Percentiles rank a stretch among this genome's conserved stretches.
Evolutionary conservation across 2,888 invertebrate genomes (phyloP).

Genomic region (Eristalis intricaria): DNA sequence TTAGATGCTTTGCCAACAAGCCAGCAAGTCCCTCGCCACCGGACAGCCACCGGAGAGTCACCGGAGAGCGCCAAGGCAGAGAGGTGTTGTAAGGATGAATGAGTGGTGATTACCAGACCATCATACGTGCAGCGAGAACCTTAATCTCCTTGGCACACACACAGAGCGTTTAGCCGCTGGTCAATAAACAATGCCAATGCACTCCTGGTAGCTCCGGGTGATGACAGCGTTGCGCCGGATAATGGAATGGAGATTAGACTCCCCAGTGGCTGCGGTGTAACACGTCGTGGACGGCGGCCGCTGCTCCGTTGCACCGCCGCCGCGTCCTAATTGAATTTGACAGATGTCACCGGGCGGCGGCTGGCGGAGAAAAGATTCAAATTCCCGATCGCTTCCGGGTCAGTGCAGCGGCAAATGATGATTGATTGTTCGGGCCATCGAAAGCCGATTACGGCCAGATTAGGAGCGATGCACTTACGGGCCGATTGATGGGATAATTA

Average conservation of each 20-base stretch:
- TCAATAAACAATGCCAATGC: constrained; percentile 66
- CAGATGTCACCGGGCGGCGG: constrained; percentile 44
- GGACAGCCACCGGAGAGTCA: neutral
- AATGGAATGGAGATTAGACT: constrained; percentile 66
- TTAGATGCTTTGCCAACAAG: constrained; percentile 47
- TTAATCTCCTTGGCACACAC: constrained; percentile 69
- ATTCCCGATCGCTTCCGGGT: constrained; percentile 11
- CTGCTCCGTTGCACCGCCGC: neutral
- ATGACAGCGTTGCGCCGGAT: constrained; percentile 54
- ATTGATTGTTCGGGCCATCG: constrained; percentile 55
- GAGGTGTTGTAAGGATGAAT: constrained; percentile 70
- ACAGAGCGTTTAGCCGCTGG: constrained; percentile 49
- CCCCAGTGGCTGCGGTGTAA: constrained; percentile 3
- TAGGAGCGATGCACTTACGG: constrained; percentile 48
- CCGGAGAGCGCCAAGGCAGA: constrained; percentile 3
- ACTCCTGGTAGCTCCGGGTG: constrained; percentile 53
- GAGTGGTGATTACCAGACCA: constrained; percentile 71
- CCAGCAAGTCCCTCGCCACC: neutral
- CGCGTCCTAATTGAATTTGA: constrained; percentile 67
- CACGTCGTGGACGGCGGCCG: constrained; percentile 21
- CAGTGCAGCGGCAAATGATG: constrained; percentile 47
- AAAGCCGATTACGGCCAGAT: constrained; percentile 57
- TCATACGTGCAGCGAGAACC: constrained; percentile 69
- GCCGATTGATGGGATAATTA: constrained; percentile 53
- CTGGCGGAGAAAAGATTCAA: neutral